Percentiles rank a stretch among this genome's conserved stretches.
phyloP scores from a whole-genome alignment of 2,888 invertebrate genomes.

The Euplagia quadripunctaria region DNA sequence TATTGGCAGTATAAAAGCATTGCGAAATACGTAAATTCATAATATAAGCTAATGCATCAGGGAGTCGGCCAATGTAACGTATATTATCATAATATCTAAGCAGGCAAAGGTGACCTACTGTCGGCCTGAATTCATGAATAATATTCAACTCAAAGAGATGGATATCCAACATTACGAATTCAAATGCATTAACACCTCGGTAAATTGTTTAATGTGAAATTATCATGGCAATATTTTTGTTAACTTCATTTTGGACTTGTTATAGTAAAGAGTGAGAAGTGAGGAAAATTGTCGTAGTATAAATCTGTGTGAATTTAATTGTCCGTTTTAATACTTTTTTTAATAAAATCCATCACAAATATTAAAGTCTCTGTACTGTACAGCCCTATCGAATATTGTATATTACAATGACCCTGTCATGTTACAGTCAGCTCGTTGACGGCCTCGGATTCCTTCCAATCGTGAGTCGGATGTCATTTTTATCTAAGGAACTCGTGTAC shows the following conservation, averaged over 20 bases:
- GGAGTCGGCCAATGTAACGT: not conserved
- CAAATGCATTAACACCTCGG: slow-evolving; percentile 45
- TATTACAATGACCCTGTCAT: slow-evolving; percentile 52
- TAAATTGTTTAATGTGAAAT: slow-evolving; percentile 42
- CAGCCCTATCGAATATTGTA: slow-evolving; percentile 23
- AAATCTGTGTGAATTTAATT: too few relatives aligned
- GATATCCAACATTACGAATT: slow-evolving; percentile 31
- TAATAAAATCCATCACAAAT: too few relatives aligned
- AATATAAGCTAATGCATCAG: slow-evolving; percentile 12
- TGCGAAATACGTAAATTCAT: not conserved
- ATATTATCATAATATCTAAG: slow-evolving; percentile 23
- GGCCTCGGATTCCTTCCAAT: slow-evolving; percentile 66
- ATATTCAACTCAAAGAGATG: slow-evolving; percentile 43
- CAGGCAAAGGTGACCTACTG: slow-evolving; percentile 28
- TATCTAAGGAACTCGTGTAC: slow-evolving; percentile 59
- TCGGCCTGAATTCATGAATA: slow-evolving; percentile 47
- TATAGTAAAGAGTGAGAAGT: not conserved
- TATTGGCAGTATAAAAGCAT: not conserved
- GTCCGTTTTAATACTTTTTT: too few relatives aligned
- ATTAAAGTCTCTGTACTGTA: not conserved
- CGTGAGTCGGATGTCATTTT: slow-evolving; percentile 80
- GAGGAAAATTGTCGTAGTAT: not conserved
- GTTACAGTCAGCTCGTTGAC: slow-evolving; percentile 59
- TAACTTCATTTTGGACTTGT: not conserved
- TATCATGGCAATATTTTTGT: slow-evolving; percentile 7